Evolutionary conservation across 2,113 vertebrate species (phyloP).

Genomic region (Azemiops feae): DNA sequence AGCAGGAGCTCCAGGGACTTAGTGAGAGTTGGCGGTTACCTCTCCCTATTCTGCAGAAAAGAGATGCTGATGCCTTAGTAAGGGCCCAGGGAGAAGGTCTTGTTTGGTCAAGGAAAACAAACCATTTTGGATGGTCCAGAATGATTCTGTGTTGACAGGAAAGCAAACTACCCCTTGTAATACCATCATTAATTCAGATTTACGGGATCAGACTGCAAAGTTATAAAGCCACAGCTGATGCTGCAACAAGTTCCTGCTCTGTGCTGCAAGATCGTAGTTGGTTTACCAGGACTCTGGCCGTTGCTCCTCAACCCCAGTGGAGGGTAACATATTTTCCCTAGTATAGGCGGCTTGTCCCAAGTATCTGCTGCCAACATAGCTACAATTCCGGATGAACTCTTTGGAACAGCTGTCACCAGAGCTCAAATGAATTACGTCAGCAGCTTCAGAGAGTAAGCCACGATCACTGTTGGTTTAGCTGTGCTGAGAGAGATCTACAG

Average conservation of each 20-base stretch:
- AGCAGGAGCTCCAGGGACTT: not conserved
- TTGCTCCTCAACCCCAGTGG: not conserved
- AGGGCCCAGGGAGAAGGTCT: not conserved
- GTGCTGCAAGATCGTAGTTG: not conserved
- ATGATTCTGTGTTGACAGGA: not conserved
- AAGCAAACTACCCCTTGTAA: not conserved
- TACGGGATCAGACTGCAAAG: not conserved
- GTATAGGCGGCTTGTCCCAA: constrained; percentile 6
- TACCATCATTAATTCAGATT: not conserved
- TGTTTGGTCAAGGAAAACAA: not conserved
- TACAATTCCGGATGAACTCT: constrained; percentile 29
- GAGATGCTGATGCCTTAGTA: not conserved
- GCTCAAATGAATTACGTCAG: constrained; percentile 24
- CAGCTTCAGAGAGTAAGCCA: not conserved
- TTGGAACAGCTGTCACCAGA: constrained; percentile 10
- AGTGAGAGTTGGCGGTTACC: not conserved
- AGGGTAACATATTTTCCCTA: constrained; percentile 17
- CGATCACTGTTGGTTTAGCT: not conserved
- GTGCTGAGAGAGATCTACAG: not conserved
- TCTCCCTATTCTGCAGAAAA: not conserved
- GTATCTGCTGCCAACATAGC: constrained; percentile 20
- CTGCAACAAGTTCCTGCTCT: not conserved
- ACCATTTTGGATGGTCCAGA: not conserved
- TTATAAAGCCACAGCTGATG: not conserved
- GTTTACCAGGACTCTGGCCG: not conserved